A percentile compares a stretch with the other conserved stretches of the same genome.
These are phyloP conservation scores for Asbolus verrucosus DNA, from an alignment of 1,140 invertebrate genomes.

Conservation along the genomic window DNA sequence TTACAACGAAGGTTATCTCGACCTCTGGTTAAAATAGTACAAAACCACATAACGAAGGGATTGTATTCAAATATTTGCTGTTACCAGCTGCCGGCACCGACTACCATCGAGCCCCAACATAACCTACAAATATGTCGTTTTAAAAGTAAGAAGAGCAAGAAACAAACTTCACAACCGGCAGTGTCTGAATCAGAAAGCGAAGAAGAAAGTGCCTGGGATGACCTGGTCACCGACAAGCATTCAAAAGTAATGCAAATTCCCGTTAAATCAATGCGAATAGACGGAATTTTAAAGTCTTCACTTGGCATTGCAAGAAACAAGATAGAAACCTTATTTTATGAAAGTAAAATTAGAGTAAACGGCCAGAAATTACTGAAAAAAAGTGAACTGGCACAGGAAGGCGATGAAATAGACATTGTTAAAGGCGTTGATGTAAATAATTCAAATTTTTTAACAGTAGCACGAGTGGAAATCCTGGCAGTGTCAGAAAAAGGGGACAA, in stretches of 20 bases:
- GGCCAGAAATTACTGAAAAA: conserved; percentile 76
- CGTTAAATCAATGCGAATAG: conserved; percentile 73
- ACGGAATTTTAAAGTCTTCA: conserved; percentile 74
- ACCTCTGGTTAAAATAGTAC: too few relatives aligned
- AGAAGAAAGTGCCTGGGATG: conserved; percentile 2
- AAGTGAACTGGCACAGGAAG: conserved; percentile 68
- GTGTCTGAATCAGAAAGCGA: conserved; percentile 5
- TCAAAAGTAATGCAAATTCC: conserved; percentile 71
- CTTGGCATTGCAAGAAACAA: conserved; percentile 77
- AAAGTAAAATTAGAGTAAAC: conserved; percentile 76
- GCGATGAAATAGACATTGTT: conserved; percentile 77
- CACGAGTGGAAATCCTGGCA: conserved; percentile 71
- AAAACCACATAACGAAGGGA: too few relatives aligned
- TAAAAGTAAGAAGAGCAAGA: conserved; percentile 29
- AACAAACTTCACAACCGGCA: background rate
- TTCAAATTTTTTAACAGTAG: conserved; percentile 71
- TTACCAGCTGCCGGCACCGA: too few relatives aligned
- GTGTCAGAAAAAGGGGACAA: conserved; percentile 64
- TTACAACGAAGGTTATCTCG: background rate
- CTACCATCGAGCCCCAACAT: background rate
- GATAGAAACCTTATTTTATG: conserved; percentile 75
- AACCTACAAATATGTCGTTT: conserved; percentile 11
- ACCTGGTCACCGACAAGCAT: conserved; percentile 63
- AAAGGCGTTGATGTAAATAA: conserved; percentile 71
- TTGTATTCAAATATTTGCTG: too few relatives aligned